Percentiles rank a stretch among this genome's conserved stretches.
Conservation (phyloP, 2,113 vertebrate genomes). For the Murina feae region DNA sequence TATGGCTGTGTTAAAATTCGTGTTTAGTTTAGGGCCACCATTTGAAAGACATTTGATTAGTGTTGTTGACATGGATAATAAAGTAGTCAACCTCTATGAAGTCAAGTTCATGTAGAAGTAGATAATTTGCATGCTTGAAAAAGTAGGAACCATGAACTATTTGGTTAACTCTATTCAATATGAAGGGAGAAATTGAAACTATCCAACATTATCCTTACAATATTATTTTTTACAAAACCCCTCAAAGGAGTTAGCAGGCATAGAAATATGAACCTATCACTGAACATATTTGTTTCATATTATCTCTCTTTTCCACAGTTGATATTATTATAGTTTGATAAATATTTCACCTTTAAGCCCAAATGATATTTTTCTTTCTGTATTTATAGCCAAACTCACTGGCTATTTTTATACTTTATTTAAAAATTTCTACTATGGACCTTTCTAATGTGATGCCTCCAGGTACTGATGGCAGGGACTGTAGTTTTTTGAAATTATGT, state of each 20-base stretch:
- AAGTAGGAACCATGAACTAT: background rate
- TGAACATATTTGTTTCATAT: background rate
- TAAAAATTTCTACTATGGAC: background rate
- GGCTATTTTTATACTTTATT: background rate
- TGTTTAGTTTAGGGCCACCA: background rate
- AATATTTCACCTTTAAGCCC: background rate
- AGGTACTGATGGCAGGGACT: background rate
- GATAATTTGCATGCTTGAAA: background rate
- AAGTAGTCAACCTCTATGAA: background rate
- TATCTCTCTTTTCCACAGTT: background rate
- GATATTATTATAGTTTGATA: background rate
- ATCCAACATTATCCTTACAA: background rate
- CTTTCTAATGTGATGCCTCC: background rate
- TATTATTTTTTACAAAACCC: background rate
- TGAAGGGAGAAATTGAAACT: background rate
- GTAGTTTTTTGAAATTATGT: background rate
- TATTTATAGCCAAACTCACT: background rate
- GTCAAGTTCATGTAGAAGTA: background rate
- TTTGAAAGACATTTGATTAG: background rate
- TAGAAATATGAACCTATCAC: background rate
- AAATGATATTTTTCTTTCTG: background rate
- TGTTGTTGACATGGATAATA: background rate
- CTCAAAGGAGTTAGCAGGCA: background rate
- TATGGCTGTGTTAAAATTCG: background rate
- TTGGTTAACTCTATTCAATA: background rate